Evolutionary conservation across 2,888 invertebrate species (phyloP).

Genomic region (Isoperla grammatica): DNA sequence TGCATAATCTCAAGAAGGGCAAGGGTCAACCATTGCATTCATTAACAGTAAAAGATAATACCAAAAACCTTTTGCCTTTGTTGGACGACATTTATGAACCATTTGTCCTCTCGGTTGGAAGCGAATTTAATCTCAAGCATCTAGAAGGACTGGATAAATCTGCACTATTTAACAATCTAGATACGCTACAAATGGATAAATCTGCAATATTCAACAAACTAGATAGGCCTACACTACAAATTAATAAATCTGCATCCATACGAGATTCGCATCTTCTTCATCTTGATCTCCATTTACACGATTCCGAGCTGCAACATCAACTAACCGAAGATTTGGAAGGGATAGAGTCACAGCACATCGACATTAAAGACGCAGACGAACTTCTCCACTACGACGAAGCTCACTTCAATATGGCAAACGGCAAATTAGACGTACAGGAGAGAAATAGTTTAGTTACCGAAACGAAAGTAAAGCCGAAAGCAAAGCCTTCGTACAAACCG

Average conservation of each 20-base stretch:
- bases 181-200: too few species aligned
- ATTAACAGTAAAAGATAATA: slow-evolving; percentile 31
- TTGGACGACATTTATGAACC: slow-evolving; percentile 39
- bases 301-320: background rate
- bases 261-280: too few species aligned
- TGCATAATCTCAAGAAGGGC: slow-evolving; percentile 50
- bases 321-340: background rate
- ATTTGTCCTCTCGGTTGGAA: slow-evolving; percentile 45
- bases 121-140: slow-evolving; percentile 36
- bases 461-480: slow-evolving; percentile 25
- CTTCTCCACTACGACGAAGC: slow-evolving; percentile 35
- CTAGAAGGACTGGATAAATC: background rate
- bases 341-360: too few species aligned
- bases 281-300: background rate
- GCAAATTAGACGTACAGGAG: slow-evolving; percentile 47
- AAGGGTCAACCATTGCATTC: slow-evolving; percentile 27
- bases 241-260: too few species aligned
- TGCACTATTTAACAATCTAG: too few species aligned
- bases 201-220: too few species aligned
- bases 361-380: slow-evolving; percentile 9
- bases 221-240: too few species aligned
- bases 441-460: slow-evolving; percentile 35
- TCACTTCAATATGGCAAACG: too few species aligned
- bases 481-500: slow-evolving; percentile 21
- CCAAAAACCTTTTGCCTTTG: slow-evolving; percentile 46